Conservation (phyloP, 2,113 vertebrate species). For the Calidris pugnax region DNA sequence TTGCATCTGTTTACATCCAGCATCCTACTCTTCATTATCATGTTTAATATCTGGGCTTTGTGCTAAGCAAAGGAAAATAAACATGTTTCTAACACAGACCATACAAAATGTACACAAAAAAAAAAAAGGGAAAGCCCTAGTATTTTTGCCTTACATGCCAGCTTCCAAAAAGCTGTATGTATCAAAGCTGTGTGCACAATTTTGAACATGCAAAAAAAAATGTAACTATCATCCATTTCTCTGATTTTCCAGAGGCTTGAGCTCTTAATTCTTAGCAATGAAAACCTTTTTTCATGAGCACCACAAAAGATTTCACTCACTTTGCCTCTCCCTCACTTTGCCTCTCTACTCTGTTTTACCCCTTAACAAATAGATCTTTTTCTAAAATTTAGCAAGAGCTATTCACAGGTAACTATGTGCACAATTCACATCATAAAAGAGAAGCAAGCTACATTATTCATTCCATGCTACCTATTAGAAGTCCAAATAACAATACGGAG, state of each 20-base stretch:
- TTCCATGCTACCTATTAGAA: neutral
- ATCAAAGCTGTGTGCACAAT: neutral
- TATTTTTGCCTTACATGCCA: neutral
- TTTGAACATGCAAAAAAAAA: neutral
- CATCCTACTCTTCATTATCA: neutral
- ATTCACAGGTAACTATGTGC: neutral
- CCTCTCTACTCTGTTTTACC: neutral
- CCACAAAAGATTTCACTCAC: neutral
- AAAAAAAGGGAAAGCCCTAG: neutral
- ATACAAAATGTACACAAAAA: neutral
- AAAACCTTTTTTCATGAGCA: neutral
- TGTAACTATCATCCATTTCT: neutral
- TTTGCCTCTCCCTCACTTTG: neutral
- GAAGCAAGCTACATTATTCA: neutral
- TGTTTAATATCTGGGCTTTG: neutral
- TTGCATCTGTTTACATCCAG: neutral
- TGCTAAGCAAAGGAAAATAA: neutral
- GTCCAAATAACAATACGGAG: neutral
- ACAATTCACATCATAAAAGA: neutral
- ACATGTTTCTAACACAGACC: neutral
- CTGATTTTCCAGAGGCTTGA: neutral
- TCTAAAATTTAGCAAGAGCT: neutral
- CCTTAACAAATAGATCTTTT: neutral
- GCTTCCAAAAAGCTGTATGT: neutral
- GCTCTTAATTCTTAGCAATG: neutral